Base-by-base conservation (phyloP, 2,113 vertebrate genomes). In the Romanogobio albipinnatus region DNA sequence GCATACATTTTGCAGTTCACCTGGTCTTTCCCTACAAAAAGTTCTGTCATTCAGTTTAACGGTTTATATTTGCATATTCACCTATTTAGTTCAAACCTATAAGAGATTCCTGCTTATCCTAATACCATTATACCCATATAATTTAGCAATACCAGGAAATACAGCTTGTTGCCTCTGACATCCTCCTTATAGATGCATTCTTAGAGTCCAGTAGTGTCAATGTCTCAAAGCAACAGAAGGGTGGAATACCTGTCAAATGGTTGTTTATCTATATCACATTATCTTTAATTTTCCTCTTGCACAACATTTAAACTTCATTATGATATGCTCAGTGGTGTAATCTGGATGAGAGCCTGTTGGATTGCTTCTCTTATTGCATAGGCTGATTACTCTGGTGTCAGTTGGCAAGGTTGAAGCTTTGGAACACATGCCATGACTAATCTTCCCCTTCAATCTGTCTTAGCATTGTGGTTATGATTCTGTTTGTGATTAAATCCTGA, bases 391-490 rank as follows among this genome's bases (percentile, higher is more conserved):
- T 76, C 45, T 9, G 56, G 19, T 81, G 78, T 26, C 24, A 24
- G 33, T n/a, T 78, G 76, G 36, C 56, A 61, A 24, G 53, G 56
- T 59, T 64, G 77, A 45, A 47, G 77, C 8, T 80, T 80, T 64
- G 77, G 14, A 17, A 24, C 56, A 29, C 58, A n/a, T 64, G 77
- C n/a, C 79, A 53, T 49, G 79, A 68, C 45, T 81, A 68, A 68
- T 64, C 77, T 80, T 9, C 59, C 56, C 58, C 39, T 47, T 14
- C 59, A 64, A 22, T 68, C 62, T 81, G 79, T 81, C 26, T 81
- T 33, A 66, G 17, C 61, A 19, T 51, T 51, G 45, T 49, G 61
- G 62, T 68, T 81, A 81, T 81, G 45, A 51, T 66, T 80, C 59
- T 49, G 78, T 51, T 66, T 49, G 24, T 51, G 24, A 47, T 29